Evolutionary conservation across 2,888 invertebrate species (phyloP), one percentile per base, ranked within the genome.

Genomic region (Lissonota sp.): DNA sequence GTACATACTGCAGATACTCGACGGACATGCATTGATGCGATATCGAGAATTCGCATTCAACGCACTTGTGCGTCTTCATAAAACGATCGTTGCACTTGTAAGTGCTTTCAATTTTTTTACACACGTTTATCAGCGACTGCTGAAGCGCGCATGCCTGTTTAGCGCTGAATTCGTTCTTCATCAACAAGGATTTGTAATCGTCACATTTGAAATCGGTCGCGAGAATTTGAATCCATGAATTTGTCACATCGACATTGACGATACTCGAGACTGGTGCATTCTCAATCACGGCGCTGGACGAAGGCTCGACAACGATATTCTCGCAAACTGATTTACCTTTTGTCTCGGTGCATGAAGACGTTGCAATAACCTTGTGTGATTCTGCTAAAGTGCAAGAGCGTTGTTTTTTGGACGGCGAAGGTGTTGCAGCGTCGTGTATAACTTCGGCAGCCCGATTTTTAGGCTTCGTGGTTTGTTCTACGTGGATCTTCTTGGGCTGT

Each of bases 21-120:
- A 55, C 26, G 2, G 55, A 55, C 12, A 55, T 26, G 55, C 55
- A 55, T 26, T 55, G 55, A 14, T 55, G 55, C 8, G 55, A 55
- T 55, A 55, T 55, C 6, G 55, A 55, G 55, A 55, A 55, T 55
- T 55, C 55, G 14, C 55, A 55, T 7, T 55, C 55, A 16, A 55
- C 4, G 14, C 55, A 55, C 14, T 55, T 55, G 55, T 55, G 55
- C 5, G 55, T 55, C 26, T 55, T 55, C 55, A 55, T 12, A 6
- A 55, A 55, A 55, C 55, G 55, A 55, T 55, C 55, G 26, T 26
- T 55, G 14, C 26, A 55, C 55, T 14, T 55, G 6, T 14, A 26
- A 8, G 26, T 10, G 26, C 26, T 26, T 4, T 14, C 14, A 5
- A 55, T 14, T 10, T 55, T 55, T 26, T 26, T 14, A 6, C 55